phyloP scores from a whole-genome alignment of 2,113 vertebrate species.

The Ptilonorhynchus violaceus region DNA sequence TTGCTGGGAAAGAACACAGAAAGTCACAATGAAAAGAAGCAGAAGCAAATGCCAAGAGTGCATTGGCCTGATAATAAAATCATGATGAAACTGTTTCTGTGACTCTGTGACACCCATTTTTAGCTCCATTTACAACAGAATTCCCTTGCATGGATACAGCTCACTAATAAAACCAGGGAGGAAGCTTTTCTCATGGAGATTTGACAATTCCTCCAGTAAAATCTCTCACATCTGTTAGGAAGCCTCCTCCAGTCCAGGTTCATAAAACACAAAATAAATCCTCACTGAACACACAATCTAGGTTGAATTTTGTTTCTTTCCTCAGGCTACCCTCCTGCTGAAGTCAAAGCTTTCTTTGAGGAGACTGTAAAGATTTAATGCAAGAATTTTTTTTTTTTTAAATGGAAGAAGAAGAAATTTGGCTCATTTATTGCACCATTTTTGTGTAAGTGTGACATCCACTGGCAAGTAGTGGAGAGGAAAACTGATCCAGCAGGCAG shows the following conservation, averaged over 20 bases:
- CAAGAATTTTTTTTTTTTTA: not conserved
- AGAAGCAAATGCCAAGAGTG: not conserved
- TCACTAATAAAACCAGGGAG: not conserved
- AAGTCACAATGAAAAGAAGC: not conserved
- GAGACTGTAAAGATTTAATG: not conserved
- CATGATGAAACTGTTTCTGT: not conserved
- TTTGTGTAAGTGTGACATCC: conserved; percentile 10
- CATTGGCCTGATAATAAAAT: not conserved
- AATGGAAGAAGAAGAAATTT: not conserved
- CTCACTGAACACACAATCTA: not conserved
- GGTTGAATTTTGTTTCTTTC: not conserved
- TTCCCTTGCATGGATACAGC: not conserved
- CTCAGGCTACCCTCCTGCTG: not conserved
- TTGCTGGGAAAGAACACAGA: not conserved
- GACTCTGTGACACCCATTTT: not conserved
- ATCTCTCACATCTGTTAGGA: not conserved
- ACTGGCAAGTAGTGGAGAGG: not conserved
- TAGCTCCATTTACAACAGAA: not conserved
- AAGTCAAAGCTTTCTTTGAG: not conserved
- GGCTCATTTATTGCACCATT: not conserved
- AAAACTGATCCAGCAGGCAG: not conserved
- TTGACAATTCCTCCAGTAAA: not conserved
- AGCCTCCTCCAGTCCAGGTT: not conserved
- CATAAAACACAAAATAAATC: not conserved
- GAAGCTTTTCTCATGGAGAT: not conserved